phyloP scores from a whole-genome alignment of 2,797 vertebrate genomes.

The Karalla daura region DNA sequence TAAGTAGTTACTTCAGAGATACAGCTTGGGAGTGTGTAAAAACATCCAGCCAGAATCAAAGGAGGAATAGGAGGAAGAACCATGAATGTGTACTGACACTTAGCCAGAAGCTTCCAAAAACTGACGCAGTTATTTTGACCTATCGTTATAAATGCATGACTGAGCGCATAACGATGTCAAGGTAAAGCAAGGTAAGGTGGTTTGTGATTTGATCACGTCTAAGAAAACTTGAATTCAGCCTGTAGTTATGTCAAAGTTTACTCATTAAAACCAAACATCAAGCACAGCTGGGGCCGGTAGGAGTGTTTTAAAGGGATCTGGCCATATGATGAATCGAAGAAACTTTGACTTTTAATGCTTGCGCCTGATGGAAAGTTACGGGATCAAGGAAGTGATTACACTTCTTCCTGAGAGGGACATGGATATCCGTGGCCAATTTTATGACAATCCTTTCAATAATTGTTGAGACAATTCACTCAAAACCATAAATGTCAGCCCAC shows the following conservation, averaged over 20 bases:
- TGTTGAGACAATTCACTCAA: not conserved
- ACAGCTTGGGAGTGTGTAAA: too few relatives aligned
- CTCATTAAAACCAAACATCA: not conserved
- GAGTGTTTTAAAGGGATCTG: not conserved
- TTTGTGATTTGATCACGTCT: not conserved
- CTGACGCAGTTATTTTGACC: too few relatives aligned
- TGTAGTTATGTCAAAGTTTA: not conserved
- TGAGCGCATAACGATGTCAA: too few relatives aligned
- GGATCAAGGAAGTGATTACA: not conserved
- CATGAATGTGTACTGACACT: too few relatives aligned
- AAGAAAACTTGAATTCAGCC: too few relatives aligned
- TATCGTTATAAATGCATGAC: too few relatives aligned
- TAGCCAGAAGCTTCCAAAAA: too few relatives aligned
- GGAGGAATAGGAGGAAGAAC: too few relatives aligned
- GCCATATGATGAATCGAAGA: too few relatives aligned
- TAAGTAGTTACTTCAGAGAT: too few relatives aligned
- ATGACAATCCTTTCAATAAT: not conserved
- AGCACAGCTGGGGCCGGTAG: not conserved
- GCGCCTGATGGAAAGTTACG: not conserved
- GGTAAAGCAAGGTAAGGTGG: too few relatives aligned
- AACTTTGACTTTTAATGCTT: not conserved
- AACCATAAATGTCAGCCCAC: not conserved
- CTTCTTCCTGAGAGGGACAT: not conserved
- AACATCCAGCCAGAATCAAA: too few relatives aligned
- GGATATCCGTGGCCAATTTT: not conserved